phyloP scores from a whole-genome alignment of 2,888 invertebrate genomes.

The Molorchus minor region DNA sequence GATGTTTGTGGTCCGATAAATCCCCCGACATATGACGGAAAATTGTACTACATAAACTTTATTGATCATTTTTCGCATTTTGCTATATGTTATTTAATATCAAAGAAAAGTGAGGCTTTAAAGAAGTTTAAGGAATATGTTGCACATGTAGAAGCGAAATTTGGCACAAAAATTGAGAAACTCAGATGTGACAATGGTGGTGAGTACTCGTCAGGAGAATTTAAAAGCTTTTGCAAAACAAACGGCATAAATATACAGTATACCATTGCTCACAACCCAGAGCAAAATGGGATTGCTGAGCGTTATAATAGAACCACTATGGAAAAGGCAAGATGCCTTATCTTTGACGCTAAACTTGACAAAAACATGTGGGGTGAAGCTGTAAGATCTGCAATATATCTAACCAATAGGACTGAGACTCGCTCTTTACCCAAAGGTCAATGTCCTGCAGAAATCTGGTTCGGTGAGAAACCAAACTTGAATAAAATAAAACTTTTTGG shows the following conservation, averaged over 20 bases:
- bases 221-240: too few species aligned
- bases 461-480: constrained; percentile 38
- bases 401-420: constrained; percentile 35
- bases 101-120: constrained; percentile 24
- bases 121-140: constrained; percentile 27
- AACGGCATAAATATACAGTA: too few species aligned
- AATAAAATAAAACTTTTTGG: constrained; percentile 44
- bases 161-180: too few species aligned
- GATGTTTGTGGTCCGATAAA: constrained; percentile 31
- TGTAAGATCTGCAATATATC: constrained; percentile 32
- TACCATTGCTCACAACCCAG: too few species aligned
- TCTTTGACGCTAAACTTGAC: constrained; percentile 40
- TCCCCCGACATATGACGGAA: constrained; percentile 29
- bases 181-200: too few species aligned
- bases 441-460: constrained; percentile 44
- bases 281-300: too few species aligned
- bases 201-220: too few species aligned
- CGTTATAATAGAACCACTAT: too few species aligned
- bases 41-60: constrained; percentile 29
- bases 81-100: constrained; percentile 16
- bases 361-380: constrained; percentile 44
- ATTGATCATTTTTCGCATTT: constrained; percentile 33
- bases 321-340: constrained; percentile 43
- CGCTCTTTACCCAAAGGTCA: constrained; percentile 8
- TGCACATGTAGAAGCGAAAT: constrained; percentile 13